Evolutionary conservation across 2,797 vertebrate genomes (phyloP).

Genomic region (Pygocentrus nattereri): DNA sequence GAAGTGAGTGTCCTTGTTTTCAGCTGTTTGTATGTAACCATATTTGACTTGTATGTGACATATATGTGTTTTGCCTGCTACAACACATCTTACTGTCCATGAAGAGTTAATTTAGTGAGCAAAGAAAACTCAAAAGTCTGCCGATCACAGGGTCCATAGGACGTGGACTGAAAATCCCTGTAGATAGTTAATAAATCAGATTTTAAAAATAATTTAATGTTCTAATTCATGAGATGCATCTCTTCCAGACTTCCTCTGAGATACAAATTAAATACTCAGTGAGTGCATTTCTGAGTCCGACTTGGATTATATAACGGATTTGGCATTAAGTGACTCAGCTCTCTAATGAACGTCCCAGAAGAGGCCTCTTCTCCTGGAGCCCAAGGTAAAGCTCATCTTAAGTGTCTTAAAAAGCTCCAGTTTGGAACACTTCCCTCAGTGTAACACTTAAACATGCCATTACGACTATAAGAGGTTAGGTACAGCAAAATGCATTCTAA

Average conservation of each 20-base stretch:
- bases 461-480: not conserved
- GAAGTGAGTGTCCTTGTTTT: no score
- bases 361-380: not conserved
- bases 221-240: not conserved
- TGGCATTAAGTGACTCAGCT: conserved; percentile 7
- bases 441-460: conserved; percentile 10
- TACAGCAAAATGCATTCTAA: not conserved
- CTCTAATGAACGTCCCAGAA: conserved; percentile 14
- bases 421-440: not conserved
- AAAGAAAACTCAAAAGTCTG: no score
- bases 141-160: no score
- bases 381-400: not conserved
- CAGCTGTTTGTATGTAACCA: no score
- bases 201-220: not conserved
- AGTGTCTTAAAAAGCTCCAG: conserved; percentile 11
- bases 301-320: conserved; percentile 3
- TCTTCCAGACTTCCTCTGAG: not conserved
- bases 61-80: no score
- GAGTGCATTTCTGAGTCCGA: not conserved
- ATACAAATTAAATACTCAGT: not conserved
- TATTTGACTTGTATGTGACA: no score
- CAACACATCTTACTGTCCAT: no score
- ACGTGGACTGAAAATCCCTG: no score
- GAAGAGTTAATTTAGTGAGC: no score
- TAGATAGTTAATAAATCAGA: no score